phyloP scores from a whole-genome alignment of 35 echinoderm and acorn worm species.

The Antedon bifida region DNA sequence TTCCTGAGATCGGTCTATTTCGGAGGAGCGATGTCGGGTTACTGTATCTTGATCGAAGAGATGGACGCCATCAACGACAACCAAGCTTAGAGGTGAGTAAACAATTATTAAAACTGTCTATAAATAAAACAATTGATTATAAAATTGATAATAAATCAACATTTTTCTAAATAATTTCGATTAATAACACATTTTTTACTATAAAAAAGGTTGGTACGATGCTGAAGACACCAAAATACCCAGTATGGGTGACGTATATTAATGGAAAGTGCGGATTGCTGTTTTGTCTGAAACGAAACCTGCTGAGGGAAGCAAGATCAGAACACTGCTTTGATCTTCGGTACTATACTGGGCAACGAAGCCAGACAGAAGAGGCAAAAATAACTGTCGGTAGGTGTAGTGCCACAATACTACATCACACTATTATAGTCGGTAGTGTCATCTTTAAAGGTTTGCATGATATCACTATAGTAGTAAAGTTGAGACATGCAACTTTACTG shows the following conservation, averaged over 20 bases:
- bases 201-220: constrained; percentile 47
- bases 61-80: not conserved
- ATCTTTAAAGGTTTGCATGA: too few species aligned
- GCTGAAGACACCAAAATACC: constrained; percentile 59
- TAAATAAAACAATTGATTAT: too few species aligned
- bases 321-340: constrained; percentile 50
- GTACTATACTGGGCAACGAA: constrained; percentile 46
- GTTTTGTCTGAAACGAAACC: constrained; percentile 44
- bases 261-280: constrained; percentile 46
- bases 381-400: constrained; percentile 59
- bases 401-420: too few species aligned
- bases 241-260: constrained; percentile 52
- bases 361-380: constrained; percentile 28
- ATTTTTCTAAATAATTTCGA: too few species aligned
- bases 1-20: not conserved
- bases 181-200: too few species aligned
- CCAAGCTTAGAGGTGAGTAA: not conserved
- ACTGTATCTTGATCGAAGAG: not conserved
- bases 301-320: constrained; percentile 43
- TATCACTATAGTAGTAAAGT: too few species aligned
- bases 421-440: too few species aligned
- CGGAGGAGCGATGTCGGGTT: not conserved
- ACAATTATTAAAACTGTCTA: not conserved
- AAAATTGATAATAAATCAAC: too few species aligned
- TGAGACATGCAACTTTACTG: too few species aligned